Base-by-base conservation (phyloP, 2,888 invertebrate genomes). In the Drosophila neonasuta region DNA sequence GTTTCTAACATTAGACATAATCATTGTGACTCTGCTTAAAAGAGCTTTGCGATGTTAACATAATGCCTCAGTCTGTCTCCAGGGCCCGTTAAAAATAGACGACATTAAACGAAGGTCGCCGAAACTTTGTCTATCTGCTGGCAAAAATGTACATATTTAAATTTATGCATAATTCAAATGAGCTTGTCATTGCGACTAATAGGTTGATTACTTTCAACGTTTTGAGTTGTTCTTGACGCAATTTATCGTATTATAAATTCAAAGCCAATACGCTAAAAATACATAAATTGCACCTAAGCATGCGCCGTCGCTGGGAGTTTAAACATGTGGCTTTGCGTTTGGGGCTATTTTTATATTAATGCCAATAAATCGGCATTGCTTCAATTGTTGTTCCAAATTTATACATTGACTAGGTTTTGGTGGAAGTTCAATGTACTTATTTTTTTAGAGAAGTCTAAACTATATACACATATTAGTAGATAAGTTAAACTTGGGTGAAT, bases 141-240 rank as follows among this genome's bases (percentile, higher is more conserved):
- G 59, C 55, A 74, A 54, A 63, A 66, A 59, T 41, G 9, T 29
- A 24, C 11, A 50, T 17, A 50, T 44, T 15, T 46, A 61, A 69
- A 74, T 60, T 84, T 81, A 81, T 81, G 74, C 66, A 84, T 80
- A 86, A 81, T 83, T 83, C 57, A 74, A 68, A 56, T 57, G 56
- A 59, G 54, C 69, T 68, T 56, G 45, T 57, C 34, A 24, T 36
- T 41, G 42, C 48, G 45, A 57, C 48, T 41, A 9, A 15, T 49
- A 39, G 17, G 20, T n/a, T 7, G 15, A 44, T 60, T 59, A 36
- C 32, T n/a, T 54, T 17, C 9, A 20, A 34, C 17, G 20, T 8
- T 13, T 32, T 5, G 9, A 15, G n/a, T 32, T 32, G n/a, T 50
- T 24, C 10, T 66, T 41, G 32, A 32, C 50, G 56, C 46, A 56